Evolutionary conservation across 1,140 invertebrate species (phyloP).

Genomic region (Pararge aegeria): DNA sequence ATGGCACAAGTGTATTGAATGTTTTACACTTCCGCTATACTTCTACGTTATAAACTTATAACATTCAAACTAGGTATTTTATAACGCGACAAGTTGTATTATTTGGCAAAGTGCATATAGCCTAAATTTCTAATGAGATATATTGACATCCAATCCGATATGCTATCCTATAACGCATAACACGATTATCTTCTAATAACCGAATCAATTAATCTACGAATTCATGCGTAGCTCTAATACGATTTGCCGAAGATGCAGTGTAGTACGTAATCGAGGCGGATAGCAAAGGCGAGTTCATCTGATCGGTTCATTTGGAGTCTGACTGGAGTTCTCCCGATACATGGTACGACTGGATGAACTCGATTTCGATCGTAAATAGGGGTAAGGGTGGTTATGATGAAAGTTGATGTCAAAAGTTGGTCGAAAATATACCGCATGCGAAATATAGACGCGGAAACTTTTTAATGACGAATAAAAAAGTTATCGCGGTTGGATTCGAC

Average conservation of each 20-base stretch:
- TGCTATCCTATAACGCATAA: neutral
- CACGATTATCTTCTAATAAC: slow-evolving; percentile 16
- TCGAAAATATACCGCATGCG: slow-evolving; percentile 17
- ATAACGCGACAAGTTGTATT: too few relatives aligned
- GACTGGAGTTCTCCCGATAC: slow-evolving; percentile 36
- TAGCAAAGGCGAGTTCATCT: slow-evolving; percentile 46
- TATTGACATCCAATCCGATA: neutral
- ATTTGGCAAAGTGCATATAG: too few relatives aligned
- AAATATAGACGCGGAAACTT: neutral
- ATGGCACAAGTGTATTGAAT: too few relatives aligned
- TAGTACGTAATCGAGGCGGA: slow-evolving; percentile 41
- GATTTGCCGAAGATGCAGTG: slow-evolving; percentile 45
- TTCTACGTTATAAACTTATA: too few relatives aligned
- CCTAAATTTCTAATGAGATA: neutral
- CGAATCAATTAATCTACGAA: slow-evolving; percentile 39
- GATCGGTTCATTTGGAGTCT: slow-evolving; percentile 52
- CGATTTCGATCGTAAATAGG: slow-evolving; percentile 57
- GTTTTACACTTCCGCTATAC: too few relatives aligned
- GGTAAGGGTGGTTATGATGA: slow-evolving; percentile 42
- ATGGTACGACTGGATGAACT: slow-evolving; percentile 53
- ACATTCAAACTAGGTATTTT: too few relatives aligned
- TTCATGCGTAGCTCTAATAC: slow-evolving; percentile 43
- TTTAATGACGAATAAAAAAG: neutral
- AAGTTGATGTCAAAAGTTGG: slow-evolving; percentile 1
- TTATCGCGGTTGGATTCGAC: too few relatives aligned